phyloP scores from a whole-genome alignment of 2,797 vertebrate species.

The Falco biarmicus region DNA sequence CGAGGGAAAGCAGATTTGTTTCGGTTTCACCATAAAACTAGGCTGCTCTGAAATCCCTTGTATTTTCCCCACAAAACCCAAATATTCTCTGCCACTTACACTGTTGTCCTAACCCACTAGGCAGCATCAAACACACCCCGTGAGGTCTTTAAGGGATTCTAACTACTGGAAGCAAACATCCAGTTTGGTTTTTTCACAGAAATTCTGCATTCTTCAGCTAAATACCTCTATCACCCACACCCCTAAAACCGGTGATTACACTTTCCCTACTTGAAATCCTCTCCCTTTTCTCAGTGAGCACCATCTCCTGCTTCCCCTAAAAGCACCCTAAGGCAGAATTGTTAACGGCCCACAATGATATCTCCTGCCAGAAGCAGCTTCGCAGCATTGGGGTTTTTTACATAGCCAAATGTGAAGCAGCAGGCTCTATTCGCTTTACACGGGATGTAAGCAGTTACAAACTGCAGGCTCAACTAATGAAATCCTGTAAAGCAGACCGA shows the following conservation, averaged over 20 bases:
- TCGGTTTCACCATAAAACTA: not conserved
- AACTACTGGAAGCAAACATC: not conserved
- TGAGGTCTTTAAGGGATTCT: not conserved
- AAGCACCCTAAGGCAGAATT: not conserved
- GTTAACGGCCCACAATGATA: not conserved
- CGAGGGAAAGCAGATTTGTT: not conserved
- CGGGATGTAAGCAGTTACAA: not conserved
- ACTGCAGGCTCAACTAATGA: not conserved
- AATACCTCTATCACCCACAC: not conserved
- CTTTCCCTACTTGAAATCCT: not conserved
- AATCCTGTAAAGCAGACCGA: not conserved
- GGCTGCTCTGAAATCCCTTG: not conserved
- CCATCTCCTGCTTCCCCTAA: not conserved
- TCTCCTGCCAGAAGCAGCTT: not conserved
- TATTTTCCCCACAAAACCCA: not conserved
- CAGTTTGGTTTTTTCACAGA: not conserved
- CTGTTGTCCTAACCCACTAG: not conserved
- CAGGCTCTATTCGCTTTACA: not conserved
- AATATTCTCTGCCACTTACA: not conserved
- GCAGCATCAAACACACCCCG: fast-evolving
- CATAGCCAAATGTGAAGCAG: not conserved
- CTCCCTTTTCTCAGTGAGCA: not conserved
- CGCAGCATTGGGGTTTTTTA: not conserved
- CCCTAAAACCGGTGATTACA: not conserved
- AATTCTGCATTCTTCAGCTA: not conserved